These are phyloP conservation scores for Apomyelois bistriatella DNA, from an alignment of 2,888 invertebrate species.

Conservation along the genomic window DNA sequence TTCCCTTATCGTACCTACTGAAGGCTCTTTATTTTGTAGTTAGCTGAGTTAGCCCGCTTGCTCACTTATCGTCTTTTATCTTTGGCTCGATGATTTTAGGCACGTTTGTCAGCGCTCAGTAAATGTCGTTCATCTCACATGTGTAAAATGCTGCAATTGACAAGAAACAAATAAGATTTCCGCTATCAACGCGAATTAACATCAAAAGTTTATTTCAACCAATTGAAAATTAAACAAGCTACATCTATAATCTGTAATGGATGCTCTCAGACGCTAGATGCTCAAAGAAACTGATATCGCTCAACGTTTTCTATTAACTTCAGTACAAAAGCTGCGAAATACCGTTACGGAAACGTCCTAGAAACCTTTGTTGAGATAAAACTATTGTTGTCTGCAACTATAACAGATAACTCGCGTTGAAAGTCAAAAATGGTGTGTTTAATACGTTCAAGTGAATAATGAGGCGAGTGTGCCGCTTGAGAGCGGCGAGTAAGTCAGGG, in stretches of 20 bases:
- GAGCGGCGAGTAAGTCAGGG: slow-evolving; percentile 44
- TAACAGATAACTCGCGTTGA: slow-evolving; percentile 46
- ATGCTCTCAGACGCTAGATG: slow-evolving; percentile 34
- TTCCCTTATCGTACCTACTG: slow-evolving; percentile 76
- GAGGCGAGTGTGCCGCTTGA: slow-evolving; percentile 39
- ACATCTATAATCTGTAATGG: slow-evolving; percentile 26
- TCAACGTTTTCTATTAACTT: slow-evolving; percentile 59
- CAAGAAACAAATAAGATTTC: too few relatives aligned
- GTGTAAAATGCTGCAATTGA: too few relatives aligned
- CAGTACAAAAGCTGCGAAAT: slow-evolving; percentile 55
- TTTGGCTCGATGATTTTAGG: slow-evolving; percentile 35
- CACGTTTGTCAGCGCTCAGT: too few relatives aligned
- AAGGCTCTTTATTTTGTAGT: slow-evolving; percentile 77
- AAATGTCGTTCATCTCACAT: too few relatives aligned
- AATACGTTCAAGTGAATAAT: slow-evolving; percentile 39
- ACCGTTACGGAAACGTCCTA: slow-evolving; percentile 63
- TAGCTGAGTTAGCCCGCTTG: slow-evolving; percentile 69
- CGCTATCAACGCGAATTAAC: too few relatives aligned
- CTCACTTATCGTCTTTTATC: slow-evolving; percentile 69
- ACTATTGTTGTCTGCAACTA: slow-evolving; percentile 58
- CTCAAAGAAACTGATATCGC: slow-evolving; percentile 50
- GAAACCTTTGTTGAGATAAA: slow-evolving; percentile 61
- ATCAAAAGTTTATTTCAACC: background rate
- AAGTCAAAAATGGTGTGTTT: slow-evolving; percentile 34
- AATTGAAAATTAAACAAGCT: slow-evolving; percentile 26